phyloP scores from a whole-genome alignment of 23 tunicate genomes.

The Botrylloides violaceus region DNA sequence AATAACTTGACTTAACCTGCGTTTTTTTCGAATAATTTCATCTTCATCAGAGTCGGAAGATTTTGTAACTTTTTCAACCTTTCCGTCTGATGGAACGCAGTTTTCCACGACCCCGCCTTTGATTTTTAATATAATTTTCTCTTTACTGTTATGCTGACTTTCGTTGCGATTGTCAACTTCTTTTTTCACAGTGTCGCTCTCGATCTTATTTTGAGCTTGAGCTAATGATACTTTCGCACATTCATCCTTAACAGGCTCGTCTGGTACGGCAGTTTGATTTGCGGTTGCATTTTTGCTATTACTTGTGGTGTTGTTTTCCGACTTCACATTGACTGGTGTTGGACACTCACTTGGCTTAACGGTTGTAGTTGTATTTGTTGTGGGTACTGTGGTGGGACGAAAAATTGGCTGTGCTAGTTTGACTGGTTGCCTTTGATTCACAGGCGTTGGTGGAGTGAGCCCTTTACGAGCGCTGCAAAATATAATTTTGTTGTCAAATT shows the following conservation, averaged over 20 bases:
- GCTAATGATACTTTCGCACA: too few relatives aligned
- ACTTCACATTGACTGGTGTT: too few relatives aligned
- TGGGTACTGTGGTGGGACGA: neutral
- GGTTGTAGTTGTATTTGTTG: too few relatives aligned
- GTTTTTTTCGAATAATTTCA: slow-evolving; percentile 5
- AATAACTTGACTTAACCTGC: slow-evolving; percentile 7
- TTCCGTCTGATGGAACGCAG: too few relatives aligned
- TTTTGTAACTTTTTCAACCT: neutral
- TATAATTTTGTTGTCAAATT: too few relatives aligned
- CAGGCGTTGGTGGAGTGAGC: neutral
- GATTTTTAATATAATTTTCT: slow-evolving; percentile 68
- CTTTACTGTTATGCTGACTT: neutral
- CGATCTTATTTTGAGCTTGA: too few relatives aligned
- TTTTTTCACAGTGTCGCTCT: neutral
- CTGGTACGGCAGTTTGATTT: too few relatives aligned
- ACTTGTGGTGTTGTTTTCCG: neutral
- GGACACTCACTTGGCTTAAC: too few relatives aligned
- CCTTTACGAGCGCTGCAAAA: neutral
- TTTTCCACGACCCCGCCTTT: slow-evolving; percentile 33
- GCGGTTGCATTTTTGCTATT: too few relatives aligned
- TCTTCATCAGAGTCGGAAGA: slow-evolving; percentile 1
- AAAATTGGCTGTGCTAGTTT: neutral
- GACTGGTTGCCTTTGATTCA: neutral
- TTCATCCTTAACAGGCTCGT: too few relatives aligned
- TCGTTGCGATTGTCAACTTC: neutral